phyloP scores from a whole-genome alignment of 2,113 vertebrate species.

The Spea bombifrons region DNA sequence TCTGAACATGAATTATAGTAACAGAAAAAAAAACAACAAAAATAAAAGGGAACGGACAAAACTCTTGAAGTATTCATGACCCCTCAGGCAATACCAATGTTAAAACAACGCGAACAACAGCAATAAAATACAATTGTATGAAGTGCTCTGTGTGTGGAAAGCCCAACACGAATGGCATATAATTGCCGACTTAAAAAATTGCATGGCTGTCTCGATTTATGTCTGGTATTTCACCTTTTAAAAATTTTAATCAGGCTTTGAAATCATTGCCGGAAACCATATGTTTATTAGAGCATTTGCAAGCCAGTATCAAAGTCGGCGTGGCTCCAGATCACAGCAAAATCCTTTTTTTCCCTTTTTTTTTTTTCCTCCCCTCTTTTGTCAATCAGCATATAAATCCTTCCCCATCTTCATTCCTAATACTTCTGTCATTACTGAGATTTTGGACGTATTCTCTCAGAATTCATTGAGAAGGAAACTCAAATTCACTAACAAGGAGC shows the following conservation, averaged over 20 bases:
- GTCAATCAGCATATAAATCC: background rate
- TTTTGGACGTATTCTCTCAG: constrained; percentile 13
- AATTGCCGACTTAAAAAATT: background rate
- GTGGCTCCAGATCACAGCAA: background rate
- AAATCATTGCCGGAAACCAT: constrained; percentile 27
- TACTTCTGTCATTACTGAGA: constrained; percentile 19
- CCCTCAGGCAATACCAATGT: background rate
- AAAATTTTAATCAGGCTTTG: constrained; percentile 26
- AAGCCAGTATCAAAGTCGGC: constrained; percentile 1
- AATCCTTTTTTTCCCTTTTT: background rate
- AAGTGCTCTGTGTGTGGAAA: constrained; percentile 12
- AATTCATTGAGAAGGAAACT: constrained; percentile 12
- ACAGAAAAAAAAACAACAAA: background rate
- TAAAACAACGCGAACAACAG: background rate
- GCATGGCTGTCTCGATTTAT: constrained; percentile 12
- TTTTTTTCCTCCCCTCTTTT: background rate
- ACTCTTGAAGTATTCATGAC: background rate
- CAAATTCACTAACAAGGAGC: constrained; percentile 40
- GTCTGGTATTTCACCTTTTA: constrained; percentile 35
- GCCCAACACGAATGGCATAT: background rate
- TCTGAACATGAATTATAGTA: background rate
- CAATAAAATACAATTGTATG: constrained; percentile 12
- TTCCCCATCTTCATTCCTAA: constrained; percentile 4
- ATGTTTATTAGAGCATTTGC: constrained; percentile 17
- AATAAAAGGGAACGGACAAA: background rate